phyloP scores from a whole-genome alignment of 2,888 invertebrate genomes.

The Zygaena filipendulae region DNA sequence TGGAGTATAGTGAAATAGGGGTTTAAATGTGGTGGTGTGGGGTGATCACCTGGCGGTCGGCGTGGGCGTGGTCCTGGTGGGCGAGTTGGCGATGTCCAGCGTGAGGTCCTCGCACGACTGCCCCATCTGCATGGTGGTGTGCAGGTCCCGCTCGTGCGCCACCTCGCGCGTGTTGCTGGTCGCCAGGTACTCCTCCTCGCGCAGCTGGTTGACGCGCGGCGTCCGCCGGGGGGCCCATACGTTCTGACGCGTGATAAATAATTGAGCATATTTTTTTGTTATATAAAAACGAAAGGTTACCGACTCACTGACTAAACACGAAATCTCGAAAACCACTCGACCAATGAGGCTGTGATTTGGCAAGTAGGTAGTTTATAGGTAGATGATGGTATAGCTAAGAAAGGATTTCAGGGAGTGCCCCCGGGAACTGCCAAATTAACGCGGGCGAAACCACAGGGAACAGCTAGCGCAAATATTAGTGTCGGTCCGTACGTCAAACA shows the following conservation, averaged over 20 bases:
- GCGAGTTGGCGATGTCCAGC: constrained; percentile 64
- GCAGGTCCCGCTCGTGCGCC: constrained; percentile 91
- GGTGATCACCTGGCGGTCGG: constrained; percentile 17
- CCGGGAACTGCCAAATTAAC: too few relatives aligned
- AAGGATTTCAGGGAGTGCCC: constrained; percentile 8
- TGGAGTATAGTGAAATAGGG: too few relatives aligned
- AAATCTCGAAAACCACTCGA: too few relatives aligned
- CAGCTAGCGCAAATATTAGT: too few relatives aligned
- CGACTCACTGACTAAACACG: too few relatives aligned
- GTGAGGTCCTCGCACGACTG: constrained; percentile 95
- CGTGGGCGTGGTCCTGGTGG: constrained; percentile 61
- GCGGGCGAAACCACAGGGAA: too few relatives aligned
- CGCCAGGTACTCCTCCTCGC: constrained; percentile 90
- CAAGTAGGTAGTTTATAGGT: too few relatives aligned
- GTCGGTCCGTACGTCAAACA: too few relatives aligned
- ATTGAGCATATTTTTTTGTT: neutral
- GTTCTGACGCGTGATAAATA: constrained; percentile 36
- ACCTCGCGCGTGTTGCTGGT: constrained; percentile 84
- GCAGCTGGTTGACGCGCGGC: constrained; percentile 87
- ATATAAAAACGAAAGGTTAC: too few relatives aligned
- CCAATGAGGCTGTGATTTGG: too few relatives aligned
- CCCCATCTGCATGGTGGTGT: constrained; percentile 93
- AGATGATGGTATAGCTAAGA: neutral
- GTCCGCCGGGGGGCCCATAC: constrained; percentile 76
- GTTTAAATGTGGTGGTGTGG: too few relatives aligned